A percentile compares a stretch with the other conserved stretches of the same genome.
Conservation (phyloP, 2,888 invertebrate genomes). For the Pristionchus mayeri region DNA sequence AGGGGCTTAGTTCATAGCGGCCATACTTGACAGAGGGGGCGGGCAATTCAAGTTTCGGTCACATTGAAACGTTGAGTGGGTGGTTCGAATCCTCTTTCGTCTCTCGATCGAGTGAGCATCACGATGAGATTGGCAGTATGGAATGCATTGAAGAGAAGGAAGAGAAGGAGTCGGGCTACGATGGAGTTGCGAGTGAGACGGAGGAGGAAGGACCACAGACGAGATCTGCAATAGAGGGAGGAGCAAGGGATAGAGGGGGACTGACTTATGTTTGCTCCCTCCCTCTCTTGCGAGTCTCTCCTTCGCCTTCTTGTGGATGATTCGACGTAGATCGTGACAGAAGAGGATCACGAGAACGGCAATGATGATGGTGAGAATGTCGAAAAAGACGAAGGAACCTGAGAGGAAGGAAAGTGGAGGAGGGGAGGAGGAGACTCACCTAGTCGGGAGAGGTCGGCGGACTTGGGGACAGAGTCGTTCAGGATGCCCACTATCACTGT, state of each 20-base stretch:
- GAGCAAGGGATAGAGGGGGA: background rate
- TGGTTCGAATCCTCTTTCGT: background rate
- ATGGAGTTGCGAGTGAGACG: background rate
- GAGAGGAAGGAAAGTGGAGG: background rate
- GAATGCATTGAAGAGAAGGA: background rate
- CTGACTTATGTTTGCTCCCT: background rate
- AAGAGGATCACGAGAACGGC: background rate
- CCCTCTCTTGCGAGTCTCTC: background rate
- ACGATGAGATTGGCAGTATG: constrained; percentile 9
- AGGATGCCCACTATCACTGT: background rate
- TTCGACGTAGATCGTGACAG: background rate
- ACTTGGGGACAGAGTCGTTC: constrained; percentile 4
- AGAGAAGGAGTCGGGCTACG: background rate
- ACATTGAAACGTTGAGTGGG: background rate
- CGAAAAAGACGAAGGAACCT: constrained; percentile 20
- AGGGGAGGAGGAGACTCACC: background rate
- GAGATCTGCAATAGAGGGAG: background rate
- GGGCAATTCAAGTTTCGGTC: too few species aligned
- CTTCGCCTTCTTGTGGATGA: background rate
- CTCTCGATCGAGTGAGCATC: background rate
- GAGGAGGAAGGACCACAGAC: background rate
- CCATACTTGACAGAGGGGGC: too few species aligned
- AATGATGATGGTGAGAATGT: background rate
- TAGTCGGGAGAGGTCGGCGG: background rate
- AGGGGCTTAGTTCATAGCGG: too few species aligned